Evolutionary conservation across 2,888 invertebrate species (phyloP).

Genomic region (Deladenus siricidicola): DNA sequence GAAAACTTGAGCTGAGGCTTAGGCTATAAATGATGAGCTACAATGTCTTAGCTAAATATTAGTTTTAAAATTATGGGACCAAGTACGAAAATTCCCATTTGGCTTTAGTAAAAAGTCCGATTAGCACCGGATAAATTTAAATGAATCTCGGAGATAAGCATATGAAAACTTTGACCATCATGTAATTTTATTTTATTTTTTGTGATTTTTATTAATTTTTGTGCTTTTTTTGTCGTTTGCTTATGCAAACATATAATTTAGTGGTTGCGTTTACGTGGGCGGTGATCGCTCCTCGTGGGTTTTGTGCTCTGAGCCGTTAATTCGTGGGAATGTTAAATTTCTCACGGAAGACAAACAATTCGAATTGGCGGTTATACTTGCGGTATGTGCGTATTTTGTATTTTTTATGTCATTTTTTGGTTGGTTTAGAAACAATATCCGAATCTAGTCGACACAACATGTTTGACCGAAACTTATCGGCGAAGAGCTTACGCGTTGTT

Average conservation of each 20-base stretch:
- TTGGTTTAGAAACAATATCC: neutral
- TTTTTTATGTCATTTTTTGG: neutral
- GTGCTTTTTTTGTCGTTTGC: too few species aligned
- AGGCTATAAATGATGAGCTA: neutral
- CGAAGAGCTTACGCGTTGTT: constrained; percentile 84
- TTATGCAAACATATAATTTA: too few species aligned
- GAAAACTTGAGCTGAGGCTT: neutral
- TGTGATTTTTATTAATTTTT: neutral
- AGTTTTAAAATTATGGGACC: neutral
- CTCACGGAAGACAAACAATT: constrained; percentile 82
- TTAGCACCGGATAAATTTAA: too few species aligned
- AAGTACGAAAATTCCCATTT: too few species aligned
- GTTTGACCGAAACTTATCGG: constrained; percentile 68
- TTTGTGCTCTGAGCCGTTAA: constrained; percentile 67
- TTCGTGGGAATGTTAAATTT: constrained; percentile 73
- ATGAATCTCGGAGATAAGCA: too few species aligned
- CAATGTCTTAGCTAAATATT: constrained; percentile 3
- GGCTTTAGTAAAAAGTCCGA: too few species aligned
- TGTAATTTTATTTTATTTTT: neutral
- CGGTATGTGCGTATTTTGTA: constrained; percentile 24
- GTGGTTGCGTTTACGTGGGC: constrained; percentile 37
- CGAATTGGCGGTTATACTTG: constrained; percentile 66
- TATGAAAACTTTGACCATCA: too few species aligned
- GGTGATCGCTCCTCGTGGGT: constrained; percentile 63
- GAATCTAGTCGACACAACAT: constrained; percentile 30